Conservation (phyloP, 2,113 vertebrate genomes). For the Scopus umbretta region DNA sequence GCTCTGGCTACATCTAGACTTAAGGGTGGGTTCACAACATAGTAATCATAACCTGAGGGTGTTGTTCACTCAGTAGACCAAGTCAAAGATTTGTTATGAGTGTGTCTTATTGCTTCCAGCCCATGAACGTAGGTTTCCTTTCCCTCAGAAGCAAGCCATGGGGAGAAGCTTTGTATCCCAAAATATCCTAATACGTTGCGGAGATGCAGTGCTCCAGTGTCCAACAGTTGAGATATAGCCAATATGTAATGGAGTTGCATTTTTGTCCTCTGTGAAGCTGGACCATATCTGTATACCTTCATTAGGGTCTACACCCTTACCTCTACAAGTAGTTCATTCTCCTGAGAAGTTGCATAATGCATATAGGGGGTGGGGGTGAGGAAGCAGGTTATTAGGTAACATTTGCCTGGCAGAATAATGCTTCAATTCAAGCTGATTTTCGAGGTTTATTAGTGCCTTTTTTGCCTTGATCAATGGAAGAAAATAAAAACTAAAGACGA, state of each 20-base stretch:
- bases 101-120: background rate
- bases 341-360: background rate
- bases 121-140: background rate
- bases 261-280: background rate
- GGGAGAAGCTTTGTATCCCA: background rate
- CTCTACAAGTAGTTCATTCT: background rate
- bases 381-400: background rate
- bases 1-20: background rate
- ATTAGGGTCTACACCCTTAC: background rate
- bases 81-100: background rate
- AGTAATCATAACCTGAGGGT: background rate
- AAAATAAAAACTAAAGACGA: background rate
- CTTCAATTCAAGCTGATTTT: background rate
- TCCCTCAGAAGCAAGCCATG: background rate
- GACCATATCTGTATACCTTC: background rate
- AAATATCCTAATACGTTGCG: background rate
- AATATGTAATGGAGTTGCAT: background rate
- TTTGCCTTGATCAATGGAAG: background rate
- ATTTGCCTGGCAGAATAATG: background rate
- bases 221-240: background rate
- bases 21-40: background rate
- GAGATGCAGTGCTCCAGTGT: background rate
- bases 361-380: rapidly evolving
- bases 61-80: background rate
- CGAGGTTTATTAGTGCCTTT: background rate